Conservation (phyloP, 2,113 vertebrate species). For the Megaleporinus macrocephalus region DNA sequence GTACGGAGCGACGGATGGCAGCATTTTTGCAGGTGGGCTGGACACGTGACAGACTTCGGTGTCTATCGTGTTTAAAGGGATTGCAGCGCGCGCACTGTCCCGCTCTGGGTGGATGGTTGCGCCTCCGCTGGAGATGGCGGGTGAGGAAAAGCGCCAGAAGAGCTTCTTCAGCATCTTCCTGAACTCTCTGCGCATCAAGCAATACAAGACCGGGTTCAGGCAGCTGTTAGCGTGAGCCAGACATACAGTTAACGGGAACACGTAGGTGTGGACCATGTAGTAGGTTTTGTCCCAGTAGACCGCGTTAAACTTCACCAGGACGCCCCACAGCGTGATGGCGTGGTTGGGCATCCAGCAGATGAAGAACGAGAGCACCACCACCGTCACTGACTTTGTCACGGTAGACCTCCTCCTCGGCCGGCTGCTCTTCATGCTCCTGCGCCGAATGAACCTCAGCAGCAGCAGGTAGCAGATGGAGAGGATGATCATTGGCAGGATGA, state of each 20-base stretch:
- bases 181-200: constrained; percentile 80
- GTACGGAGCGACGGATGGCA: not conserved
- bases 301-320: constrained; percentile 80
- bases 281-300: constrained; percentile 77
- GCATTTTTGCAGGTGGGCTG: not conserved
- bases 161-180: constrained; percentile 73
- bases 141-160: constrained; percentile 71
- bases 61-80: constrained; percentile 64
- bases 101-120: constrained; percentile 45
- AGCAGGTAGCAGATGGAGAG: constrained; percentile 74
- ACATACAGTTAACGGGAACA: constrained; percentile 81
- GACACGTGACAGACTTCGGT: constrained; percentile 64
- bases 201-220: constrained; percentile 81
- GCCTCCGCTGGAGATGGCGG: constrained; percentile 58
- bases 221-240: constrained; percentile 82
- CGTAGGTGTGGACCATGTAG: constrained; percentile 79
- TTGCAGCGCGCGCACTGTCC: constrained; percentile 56
- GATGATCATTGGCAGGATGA: constrained; percentile 74
- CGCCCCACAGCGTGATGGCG: constrained; percentile 82
- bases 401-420: constrained; percentile 65
- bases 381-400: constrained; percentile 73
- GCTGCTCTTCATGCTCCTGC: constrained; percentile 66
- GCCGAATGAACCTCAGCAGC: constrained; percentile 74
- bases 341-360: constrained; percentile 78
- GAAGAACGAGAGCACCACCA: constrained; percentile 74